A percentile compares a stretch with the other conserved stretches of the same genome.
phyloP scores from a whole-genome alignment of 2,888 invertebrate genomes.

The Nomada hirtipes region DNA sequence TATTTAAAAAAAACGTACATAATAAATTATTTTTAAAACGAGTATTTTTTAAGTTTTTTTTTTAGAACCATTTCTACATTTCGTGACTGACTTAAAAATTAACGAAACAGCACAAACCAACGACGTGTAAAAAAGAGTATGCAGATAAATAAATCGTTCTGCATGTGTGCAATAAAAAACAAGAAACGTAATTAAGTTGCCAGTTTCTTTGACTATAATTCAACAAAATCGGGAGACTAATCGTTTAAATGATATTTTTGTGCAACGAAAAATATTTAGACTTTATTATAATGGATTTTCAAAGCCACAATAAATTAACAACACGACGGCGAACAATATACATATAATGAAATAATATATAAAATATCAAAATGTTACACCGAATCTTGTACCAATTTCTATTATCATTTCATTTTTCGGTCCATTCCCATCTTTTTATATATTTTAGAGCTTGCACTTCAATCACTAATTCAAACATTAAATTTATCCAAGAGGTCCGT shows the following conservation, averaged over 20 bases:
- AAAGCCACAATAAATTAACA: no score
- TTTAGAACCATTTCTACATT: slow-evolving; percentile 10
- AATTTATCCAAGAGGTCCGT: slow-evolving; percentile 35
- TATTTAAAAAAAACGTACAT: slow-evolving; percentile 10
- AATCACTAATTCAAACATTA: slow-evolving; percentile 42
- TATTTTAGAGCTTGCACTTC: slow-evolving; percentile 60
- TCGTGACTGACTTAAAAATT: not conserved
- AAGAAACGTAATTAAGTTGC: not conserved
- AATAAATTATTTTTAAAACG: not conserved
- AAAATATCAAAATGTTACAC: no score
- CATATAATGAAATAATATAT: no score
- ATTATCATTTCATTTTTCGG: slow-evolving; percentile 39
- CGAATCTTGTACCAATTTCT: slow-evolving; percentile 9
- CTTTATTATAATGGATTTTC: no score
- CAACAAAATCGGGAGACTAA: no score
- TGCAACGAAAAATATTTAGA: no score
- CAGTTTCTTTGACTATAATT: not conserved
- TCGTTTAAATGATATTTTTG: no score
- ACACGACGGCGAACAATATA: no score
- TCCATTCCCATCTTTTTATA: slow-evolving; percentile 72
- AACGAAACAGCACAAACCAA: slow-evolving; percentile 14
- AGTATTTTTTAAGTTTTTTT: not conserved
- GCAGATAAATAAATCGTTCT: not conserved
- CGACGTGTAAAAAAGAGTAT: slow-evolving; percentile 5
- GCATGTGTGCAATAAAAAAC: not conserved